phyloP scores from a whole-genome alignment of 2,797 vertebrate species.

The Acestrorhynchus altus region DNA sequence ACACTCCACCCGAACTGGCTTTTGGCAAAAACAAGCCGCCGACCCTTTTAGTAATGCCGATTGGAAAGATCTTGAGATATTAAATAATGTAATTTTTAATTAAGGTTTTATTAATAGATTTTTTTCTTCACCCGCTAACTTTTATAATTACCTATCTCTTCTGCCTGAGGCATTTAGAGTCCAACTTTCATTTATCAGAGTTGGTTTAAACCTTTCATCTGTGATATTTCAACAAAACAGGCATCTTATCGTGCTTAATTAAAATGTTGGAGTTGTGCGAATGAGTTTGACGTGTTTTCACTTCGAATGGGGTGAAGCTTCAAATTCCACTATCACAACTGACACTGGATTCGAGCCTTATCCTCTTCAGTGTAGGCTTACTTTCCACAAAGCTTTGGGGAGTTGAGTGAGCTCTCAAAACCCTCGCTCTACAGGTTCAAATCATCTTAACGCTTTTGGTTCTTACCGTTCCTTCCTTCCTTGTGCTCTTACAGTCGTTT shows the following conservation, averaged over 20 bases:
- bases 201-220: constrained; percentile 66
- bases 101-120: constrained; percentile 85
- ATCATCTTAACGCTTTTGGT: neutral
- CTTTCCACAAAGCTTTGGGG: no score
- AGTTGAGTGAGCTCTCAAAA: no score
- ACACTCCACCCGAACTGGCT: constrained; percentile 63
- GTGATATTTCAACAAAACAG: constrained; percentile 78
- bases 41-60: constrained; percentile 81
- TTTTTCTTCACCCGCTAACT: constrained; percentile 69
- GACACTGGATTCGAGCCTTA: neutral
- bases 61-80: constrained; percentile 82
- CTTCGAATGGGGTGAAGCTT: neutral
- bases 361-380: neutral
- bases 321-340: neutral
- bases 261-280: constrained; percentile 59
- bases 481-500: no score
- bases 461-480: no score
- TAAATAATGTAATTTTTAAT: constrained; percentile 85
- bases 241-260: constrained; percentile 72
- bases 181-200: constrained; percentile 78
- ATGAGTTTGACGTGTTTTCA: neutral
- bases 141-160: constrained; percentile 80
- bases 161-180: constrained; percentile 78
- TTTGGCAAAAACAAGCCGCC: constrained; percentile 71
- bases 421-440: neutral